These are phyloP conservation scores for Lepisosteus oculatus DNA, from an alignment of 2,113 vertebrate species.

Conservation along the genomic window DNA sequence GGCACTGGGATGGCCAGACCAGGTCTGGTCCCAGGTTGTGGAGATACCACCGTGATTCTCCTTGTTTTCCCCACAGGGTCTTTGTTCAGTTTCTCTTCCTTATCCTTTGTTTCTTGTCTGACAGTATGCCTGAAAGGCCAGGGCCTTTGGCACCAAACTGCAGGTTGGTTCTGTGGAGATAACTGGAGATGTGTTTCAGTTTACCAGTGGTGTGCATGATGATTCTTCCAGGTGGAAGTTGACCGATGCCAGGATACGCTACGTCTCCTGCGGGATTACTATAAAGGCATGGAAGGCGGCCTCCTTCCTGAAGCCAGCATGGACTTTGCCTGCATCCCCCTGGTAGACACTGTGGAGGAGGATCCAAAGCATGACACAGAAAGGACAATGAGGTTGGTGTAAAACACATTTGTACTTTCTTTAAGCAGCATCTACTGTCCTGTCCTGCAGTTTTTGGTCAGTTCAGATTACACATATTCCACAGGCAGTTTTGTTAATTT, in stretches of 20 bases:
- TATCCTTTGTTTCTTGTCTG: neutral
- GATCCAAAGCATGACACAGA: slow-evolving; percentile 29
- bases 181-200: neutral
- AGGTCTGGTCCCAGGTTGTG: no score
- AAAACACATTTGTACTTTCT: neutral
- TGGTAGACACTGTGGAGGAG: slow-evolving; percentile 53
- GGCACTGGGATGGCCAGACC: no score
- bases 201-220: neutral
- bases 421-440: neutral
- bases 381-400: slow-evolving; percentile 28
- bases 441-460: no score
- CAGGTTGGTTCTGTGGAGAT: no score
- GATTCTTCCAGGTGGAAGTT: slow-evolving; percentile 73
- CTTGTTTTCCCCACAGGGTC: no score
- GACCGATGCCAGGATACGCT: slow-evolving; percentile 81
- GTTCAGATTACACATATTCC: neutral
- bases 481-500: neutral
- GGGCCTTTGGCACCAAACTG: no score
- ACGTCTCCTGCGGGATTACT: slow-evolving; percentile 78
- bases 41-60: no score
- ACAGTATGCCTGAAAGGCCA: neutral
- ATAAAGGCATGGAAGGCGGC: slow-evolving; percentile 68
- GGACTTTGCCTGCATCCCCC: slow-evolving; percentile 57
- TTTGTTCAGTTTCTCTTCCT: no score
- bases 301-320: slow-evolving; percentile 43